phyloP scores from a whole-genome alignment of 2,888 invertebrate species.

The Baronia brevicornis region DNA sequence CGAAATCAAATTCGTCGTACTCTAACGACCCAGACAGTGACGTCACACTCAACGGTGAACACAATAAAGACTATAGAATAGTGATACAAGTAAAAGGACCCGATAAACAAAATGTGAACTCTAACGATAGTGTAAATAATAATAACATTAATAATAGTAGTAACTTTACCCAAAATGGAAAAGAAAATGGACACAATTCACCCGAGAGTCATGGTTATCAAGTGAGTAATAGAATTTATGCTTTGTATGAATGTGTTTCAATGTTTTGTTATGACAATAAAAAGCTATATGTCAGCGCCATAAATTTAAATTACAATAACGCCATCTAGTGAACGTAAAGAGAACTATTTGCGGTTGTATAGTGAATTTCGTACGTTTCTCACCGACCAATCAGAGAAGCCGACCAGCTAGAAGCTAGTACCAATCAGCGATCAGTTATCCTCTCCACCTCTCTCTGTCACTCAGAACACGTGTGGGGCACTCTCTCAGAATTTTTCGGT shows the following conservation, averaged over 20 bases:
- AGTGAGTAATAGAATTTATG: slow-evolving; percentile 35
- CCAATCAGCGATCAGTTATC: too few relatives aligned
- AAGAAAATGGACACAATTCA: slow-evolving; percentile 63
- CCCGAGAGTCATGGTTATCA: slow-evolving; percentile 78
- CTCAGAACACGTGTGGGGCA: too few relatives aligned
- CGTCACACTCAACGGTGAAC: slow-evolving; percentile 67
- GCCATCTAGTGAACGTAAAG: too few relatives aligned
- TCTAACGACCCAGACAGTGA: slow-evolving; percentile 76
- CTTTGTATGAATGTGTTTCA: background rate
- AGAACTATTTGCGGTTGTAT: too few relatives aligned
- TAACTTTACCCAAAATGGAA: slow-evolving; percentile 63
- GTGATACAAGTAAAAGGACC: slow-evolving; percentile 82
- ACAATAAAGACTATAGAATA: slow-evolving; percentile 79
- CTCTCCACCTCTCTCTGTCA: too few relatives aligned
- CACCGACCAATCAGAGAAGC: too few relatives aligned
- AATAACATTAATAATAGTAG: slow-evolving; percentile 53
- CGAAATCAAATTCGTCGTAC: slow-evolving; percentile 61
- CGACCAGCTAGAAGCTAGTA: too few relatives aligned
- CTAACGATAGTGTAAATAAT: slow-evolving; percentile 53
- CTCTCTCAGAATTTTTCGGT: too few relatives aligned
- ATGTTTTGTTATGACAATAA: too few relatives aligned
- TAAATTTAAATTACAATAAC: too few relatives aligned
- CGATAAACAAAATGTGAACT: slow-evolving; percentile 53
- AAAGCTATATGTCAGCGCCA: background rate
- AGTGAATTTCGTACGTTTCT: too few relatives aligned